Evolutionary conservation across 2,113 vertebrate genomes (phyloP).

Genomic region (Microtus montanus): DNA sequence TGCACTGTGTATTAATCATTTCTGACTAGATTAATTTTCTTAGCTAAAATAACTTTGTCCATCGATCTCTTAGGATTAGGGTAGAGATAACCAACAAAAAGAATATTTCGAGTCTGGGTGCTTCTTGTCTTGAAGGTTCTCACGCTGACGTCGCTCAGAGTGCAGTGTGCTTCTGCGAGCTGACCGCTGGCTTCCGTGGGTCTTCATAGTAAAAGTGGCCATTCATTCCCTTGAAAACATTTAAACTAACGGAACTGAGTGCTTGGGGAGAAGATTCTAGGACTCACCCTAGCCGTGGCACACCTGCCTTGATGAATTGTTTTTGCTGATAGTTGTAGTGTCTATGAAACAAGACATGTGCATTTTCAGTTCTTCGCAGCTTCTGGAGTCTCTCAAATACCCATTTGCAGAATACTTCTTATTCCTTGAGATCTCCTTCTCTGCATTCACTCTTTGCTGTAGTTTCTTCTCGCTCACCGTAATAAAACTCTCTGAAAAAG

Average conservation of each 20-base stretch:
- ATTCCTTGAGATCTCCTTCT: not conserved
- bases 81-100: not conserved
- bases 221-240: not conserved
- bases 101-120: not conserved
- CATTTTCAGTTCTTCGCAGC: not conserved
- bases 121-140: not conserved
- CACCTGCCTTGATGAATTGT: not conserved
- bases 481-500: not conserved
- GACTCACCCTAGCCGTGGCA: not conserved
- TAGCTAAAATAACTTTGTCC: constrained; percentile 38
- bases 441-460: not conserved
- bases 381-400: not conserved
- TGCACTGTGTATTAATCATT: not conserved
- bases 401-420: not conserved
- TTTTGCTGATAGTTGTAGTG: not conserved
- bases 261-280: not conserved
- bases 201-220: not conserved
- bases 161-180: not conserved
- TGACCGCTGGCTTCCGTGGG: not conserved
- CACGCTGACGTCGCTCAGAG: not conserved
- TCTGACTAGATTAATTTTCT: constrained; percentile 48
- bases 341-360: not conserved
- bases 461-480: not conserved
- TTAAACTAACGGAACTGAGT: not conserved
- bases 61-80: not conserved